Evolutionary conservation across 2,113 vertebrate species (phyloP).

Genomic region (Physeter macrocephalus): DNA sequence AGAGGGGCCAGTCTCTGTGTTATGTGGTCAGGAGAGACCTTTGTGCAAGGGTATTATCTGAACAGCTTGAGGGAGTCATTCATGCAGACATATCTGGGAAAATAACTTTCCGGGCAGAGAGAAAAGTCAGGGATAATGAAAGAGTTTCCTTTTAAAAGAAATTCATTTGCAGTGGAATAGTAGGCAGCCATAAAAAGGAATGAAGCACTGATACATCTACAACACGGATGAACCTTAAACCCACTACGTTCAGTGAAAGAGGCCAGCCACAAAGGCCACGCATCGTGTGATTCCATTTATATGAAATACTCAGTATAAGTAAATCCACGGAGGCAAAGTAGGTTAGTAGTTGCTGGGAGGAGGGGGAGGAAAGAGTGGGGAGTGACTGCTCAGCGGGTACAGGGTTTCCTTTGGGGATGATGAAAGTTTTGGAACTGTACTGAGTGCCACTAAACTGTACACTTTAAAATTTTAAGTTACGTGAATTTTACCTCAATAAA

Average conservation of each 20-base stretch:
- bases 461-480: background rate
- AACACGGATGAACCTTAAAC: background rate
- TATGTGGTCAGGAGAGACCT: background rate
- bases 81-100: background rate
- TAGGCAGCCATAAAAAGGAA: background rate
- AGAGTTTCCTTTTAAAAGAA: background rate
- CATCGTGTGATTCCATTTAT: background rate
- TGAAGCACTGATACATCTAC: background rate
- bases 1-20: no score
- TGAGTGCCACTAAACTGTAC: background rate
- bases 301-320: background rate
- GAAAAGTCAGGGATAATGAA: background rate
- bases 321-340: background rate
- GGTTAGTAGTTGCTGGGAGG: background rate
- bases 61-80: background rate
- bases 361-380: background rate
- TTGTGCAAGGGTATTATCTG: background rate
- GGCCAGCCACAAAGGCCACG: no score
- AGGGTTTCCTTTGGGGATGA: background rate
- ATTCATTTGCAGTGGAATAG: background rate
- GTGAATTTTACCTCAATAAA: background rate
- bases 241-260: background rate
- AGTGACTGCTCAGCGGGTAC: background rate
- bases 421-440: background rate
- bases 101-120: background rate